Evolutionary conservation across 1,140 invertebrate species (phyloP), one percentile per base, ranked within the genome.

Genomic region (Eciton burchellii): DNA sequence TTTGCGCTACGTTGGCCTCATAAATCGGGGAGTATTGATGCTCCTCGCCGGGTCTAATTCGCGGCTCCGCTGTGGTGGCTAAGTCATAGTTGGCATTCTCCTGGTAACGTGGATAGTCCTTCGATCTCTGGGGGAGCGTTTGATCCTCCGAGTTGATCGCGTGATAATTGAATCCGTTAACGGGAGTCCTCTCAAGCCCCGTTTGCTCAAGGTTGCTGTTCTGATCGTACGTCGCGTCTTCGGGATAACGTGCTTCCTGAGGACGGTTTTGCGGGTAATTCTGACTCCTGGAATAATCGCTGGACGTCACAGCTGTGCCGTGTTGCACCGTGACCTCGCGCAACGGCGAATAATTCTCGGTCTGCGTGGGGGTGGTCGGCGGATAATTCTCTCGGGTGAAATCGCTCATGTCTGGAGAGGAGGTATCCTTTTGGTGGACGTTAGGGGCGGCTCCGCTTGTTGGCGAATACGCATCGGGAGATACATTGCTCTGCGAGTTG

Each of bases 91-190:
- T 84, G 21, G 83, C 59, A 19, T 85, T 87, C 26, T 90, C 91
- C 9, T 85, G 65, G 21, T 92, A 91, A 81, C 86, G 91, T 19
- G 86, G 19, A 74, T 89, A 91, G 4, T 92, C 89, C 57, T 82
- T 84, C 1, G 66, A n/a, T 16, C 71, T 82, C 49, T 88, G 82
- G 3, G 81, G 26, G 3, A 59, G 54, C 0, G 35, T 57, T 6
- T 88, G 86, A 0, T 84, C 57, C 3, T 47, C 26, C 1, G 49
- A 8, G 12, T 85, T 74, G 6, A 85, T 88, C 11, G 84, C 71
- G 63, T 91, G 91, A 84, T 93, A 93, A 85, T 93, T 93, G 66
- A 92, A 94, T 45, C 90, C 92, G 62, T 93, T 93, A 1, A 92
- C 87, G 2, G 92, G 91, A 1, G 87, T 59, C 0, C 89, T 84